Percentiles rank a stretch among this genome's conserved stretches.
Evolutionary conservation across 1,140 invertebrate species (phyloP).

Genomic region (Teleogryllus occipitalis): DNA sequence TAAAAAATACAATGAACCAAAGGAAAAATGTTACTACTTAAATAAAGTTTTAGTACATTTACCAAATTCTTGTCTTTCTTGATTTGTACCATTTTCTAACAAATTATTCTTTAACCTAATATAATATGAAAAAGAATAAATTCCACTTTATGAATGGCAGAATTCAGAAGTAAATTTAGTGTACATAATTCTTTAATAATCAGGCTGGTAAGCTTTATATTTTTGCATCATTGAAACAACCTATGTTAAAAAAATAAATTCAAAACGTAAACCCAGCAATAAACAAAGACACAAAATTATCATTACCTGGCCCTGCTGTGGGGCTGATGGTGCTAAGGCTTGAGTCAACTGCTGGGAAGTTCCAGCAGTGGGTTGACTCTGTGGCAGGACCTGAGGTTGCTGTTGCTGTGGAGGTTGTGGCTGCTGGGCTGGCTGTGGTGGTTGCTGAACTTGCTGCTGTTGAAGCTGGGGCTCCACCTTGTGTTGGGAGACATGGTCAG

Average conservation of each 20-base stretch:
- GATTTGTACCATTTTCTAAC: no score
- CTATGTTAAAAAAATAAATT: background rate
- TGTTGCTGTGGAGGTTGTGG: slow-evolving; percentile 28
- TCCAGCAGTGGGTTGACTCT: background rate
- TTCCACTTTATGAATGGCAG: no score
- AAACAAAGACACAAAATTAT: background rate
- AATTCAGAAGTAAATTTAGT: no score
- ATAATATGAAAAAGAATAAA: no score
- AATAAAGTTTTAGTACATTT: no score
- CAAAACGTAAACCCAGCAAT: background rate
- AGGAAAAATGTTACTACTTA: no score
- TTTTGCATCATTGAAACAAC: background rate
- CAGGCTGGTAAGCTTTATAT: no score
- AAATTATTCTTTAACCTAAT: no score
- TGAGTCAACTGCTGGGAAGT: background rate
- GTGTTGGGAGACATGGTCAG: background rate
- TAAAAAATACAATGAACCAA: no score
- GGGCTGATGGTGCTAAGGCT: background rate
- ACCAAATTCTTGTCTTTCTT: no score
- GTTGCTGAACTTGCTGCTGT: background rate
- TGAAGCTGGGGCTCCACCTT: background rate
- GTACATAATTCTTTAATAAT: no score
- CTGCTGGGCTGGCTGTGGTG: background rate
- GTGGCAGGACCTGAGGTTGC: slow-evolving; percentile 31
- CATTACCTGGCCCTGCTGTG: background rate